Evolutionary conservation across 1,140 invertebrate species (phyloP), one percentile per base, ranked within the genome.

Genomic region (Euura lappo): DNA sequence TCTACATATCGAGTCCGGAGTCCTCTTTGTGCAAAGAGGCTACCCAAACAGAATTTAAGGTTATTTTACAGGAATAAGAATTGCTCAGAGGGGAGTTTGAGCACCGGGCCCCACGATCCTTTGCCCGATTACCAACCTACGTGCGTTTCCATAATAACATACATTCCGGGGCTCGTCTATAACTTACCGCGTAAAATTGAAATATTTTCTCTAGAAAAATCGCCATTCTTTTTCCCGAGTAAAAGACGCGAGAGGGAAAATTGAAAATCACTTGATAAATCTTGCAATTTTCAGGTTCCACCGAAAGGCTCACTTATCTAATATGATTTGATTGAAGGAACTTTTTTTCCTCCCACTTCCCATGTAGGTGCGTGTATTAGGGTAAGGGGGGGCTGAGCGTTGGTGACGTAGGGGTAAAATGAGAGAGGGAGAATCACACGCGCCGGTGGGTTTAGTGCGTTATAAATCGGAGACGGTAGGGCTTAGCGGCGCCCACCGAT

Each of bases 401-500:
- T 7, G 47, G 2, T 28, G 28, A 28, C 28, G 28, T 28, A 28
- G 28, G 7, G 47, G 47, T 2, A 51, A 51, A 51, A 51, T 8
- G 47, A 51, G 47, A 51, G 47, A n/a, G 2, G 47, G 11, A 73
- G 77, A 75, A 81, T 82, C 80, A 83, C 44, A 79, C 80, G 83
- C 80, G 80, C 84, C 81, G 79, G 72, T 77, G 77, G 64, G 75
- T 85, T 85, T 83, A 85, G 72, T 81, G 79, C 78, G 79, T 82
- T 84, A 83, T 86, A 86, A 85, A 84, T 86, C 82, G 81, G 74
- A 28, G 28, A 74, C 71, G 81, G 76, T 77, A 78, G 77, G 78
- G 71, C 77, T 77, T 70, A 76, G 73, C 84, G 83, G 84, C 84
- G 81, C 79, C 82, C 81, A 73, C 72, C 73, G 79, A 72, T 74